phyloP scores from a whole-genome alignment of 1,140 invertebrate species.

The Drosophila lowei region DNA sequence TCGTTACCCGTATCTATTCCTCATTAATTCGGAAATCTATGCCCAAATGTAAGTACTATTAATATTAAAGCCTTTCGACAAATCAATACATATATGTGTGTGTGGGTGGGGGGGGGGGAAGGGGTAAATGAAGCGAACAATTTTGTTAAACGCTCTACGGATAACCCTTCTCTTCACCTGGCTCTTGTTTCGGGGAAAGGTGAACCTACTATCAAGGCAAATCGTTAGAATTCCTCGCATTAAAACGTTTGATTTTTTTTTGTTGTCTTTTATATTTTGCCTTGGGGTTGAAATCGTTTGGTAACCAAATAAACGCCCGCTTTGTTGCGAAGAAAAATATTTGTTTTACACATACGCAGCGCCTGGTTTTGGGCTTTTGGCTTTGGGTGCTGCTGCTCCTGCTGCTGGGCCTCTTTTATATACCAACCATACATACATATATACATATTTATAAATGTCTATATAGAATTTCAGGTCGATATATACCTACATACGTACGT shows the following conservation, averaged over 20 bases:
- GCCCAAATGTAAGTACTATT: too few species aligned
- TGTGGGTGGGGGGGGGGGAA: conserved; percentile 37
- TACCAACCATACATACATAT: background rate
- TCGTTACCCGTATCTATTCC: too few species aligned
- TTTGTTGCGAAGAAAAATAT: conserved; percentile 74
- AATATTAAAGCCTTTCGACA: conserved; percentile 65
- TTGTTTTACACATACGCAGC: conserved; percentile 68
- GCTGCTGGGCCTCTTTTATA: conserved; percentile 30
- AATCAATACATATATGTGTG: conserved; percentile 65
- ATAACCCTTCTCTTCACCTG: background rate
- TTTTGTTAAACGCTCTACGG: conserved; percentile 15
- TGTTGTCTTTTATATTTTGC: conserved; percentile 27
- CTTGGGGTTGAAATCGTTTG: conserved; percentile 47
- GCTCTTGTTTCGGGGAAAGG: conserved; percentile 16
- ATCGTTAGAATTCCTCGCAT: conserved; percentile 72
- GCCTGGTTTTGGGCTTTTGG: conserved; percentile 39
- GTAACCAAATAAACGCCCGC: conserved; percentile 75
- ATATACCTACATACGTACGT: conserved; percentile 18
- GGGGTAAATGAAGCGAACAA: conserved; percentile 18
- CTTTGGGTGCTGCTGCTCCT: conserved; percentile 26
- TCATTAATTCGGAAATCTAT: too few species aligned
- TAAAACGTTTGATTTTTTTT: conserved; percentile 74
- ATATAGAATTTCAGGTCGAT: conserved; percentile 30
- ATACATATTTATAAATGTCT: conserved; percentile 9
- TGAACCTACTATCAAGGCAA: conserved; percentile 50